Evolutionary conservation across 2,113 vertebrate genomes (phyloP).

Genomic region (Gopherus evgoodei): DNA sequence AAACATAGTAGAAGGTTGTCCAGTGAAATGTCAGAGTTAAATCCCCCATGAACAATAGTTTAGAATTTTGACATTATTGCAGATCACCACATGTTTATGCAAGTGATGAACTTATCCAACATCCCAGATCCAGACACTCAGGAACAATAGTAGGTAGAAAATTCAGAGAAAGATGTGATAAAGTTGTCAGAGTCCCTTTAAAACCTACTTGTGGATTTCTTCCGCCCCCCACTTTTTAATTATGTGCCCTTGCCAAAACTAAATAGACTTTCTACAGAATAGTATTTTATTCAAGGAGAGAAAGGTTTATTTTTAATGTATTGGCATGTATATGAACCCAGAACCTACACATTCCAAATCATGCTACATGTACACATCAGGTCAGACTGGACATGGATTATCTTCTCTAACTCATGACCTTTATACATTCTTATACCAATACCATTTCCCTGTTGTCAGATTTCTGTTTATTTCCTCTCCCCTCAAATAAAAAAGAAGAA

Average conservation of each 20-base stretch:
- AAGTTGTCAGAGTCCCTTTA: not conserved
- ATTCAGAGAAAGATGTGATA: not conserved
- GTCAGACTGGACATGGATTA: not conserved
- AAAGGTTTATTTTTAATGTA: not conserved
- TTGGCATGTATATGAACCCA: not conserved
- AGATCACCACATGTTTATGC: not conserved
- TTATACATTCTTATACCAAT: not conserved
- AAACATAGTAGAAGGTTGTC: slow-evolving; percentile 59
- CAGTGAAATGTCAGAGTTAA: slow-evolving; percentile 18
- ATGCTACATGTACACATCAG: not conserved
- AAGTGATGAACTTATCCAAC: not conserved
- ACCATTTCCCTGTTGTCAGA: not conserved
- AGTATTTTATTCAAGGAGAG: not conserved
- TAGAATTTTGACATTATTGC: not conserved
- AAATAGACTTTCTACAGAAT: not conserved
- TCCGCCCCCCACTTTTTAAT: not conserved
- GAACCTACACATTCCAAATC: not conserved
- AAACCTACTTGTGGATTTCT: not conserved
- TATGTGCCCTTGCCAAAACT: not conserved
- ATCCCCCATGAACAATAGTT: not conserved
- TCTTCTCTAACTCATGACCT: not conserved
- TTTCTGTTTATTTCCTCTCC: not conserved
- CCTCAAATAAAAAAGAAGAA: not conserved
- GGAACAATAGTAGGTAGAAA: not conserved
- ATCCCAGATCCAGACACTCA: not conserved